Evolutionary conservation across 2,113 vertebrate species (phyloP).

Genomic region (Eudorcas thomsonii): DNA sequence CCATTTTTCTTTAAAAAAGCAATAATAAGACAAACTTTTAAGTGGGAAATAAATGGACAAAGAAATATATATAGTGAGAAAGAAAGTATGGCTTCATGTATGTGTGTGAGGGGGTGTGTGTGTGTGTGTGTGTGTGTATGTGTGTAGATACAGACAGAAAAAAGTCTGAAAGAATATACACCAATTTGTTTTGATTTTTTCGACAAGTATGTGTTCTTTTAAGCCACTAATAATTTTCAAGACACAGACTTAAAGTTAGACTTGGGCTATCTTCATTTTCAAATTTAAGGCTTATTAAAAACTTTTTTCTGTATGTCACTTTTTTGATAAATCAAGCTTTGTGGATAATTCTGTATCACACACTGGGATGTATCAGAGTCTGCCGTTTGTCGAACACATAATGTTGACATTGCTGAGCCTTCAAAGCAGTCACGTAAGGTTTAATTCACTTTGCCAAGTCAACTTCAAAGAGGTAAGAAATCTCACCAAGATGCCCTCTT

Average conservation of each 20-base stretch:
- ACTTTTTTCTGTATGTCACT: background rate
- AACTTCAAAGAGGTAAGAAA: conserved; percentile 1
- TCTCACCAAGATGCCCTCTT: background rate
- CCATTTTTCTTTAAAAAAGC: background rate
- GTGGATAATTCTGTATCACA: background rate
- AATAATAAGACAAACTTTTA: background rate
- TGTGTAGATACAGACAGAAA: background rate
- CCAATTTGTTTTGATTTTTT: background rate
- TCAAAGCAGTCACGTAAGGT: background rate
- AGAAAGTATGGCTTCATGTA: background rate
- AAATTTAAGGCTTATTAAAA: conserved; percentile 14
- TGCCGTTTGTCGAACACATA: background rate
- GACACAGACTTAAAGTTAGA: background rate
- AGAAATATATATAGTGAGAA: background rate
- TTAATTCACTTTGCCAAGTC: background rate
- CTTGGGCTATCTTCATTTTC: background rate
- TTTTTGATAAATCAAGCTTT: background rate
- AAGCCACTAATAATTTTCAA: conserved; percentile 31
- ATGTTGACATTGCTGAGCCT: background rate
- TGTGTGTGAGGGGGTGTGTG: background rate
- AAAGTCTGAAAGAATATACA: background rate
- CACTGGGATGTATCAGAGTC: background rate
- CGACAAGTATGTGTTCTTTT: background rate
- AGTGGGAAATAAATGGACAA: background rate
- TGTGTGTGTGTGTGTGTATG: background rate